Percentiles rank a stretch among this genome's conserved stretches.
phyloP scores from a whole-genome alignment of 2,113 vertebrate species.

The Sinocyclocheilus anophthalmus region DNA sequence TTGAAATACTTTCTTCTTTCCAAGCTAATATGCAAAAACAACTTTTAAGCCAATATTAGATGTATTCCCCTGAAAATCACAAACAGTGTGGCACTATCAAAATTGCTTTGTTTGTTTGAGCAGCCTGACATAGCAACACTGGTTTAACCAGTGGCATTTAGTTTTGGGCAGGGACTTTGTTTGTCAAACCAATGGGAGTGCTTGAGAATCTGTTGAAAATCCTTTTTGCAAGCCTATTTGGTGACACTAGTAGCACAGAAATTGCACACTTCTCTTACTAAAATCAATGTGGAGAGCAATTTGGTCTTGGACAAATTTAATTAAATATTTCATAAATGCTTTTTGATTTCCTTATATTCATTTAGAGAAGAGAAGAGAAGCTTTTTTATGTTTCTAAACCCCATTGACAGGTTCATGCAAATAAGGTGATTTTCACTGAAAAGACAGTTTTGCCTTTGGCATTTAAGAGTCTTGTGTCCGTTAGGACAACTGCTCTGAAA shows the following conservation, averaged over 20 bases:
- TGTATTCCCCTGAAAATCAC: background rate
- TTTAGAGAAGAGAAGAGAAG: background rate
- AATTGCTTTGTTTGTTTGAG: background rate
- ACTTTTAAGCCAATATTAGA: background rate
- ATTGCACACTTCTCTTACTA: background rate
- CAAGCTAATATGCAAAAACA: background rate
- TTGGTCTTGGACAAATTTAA: background rate
- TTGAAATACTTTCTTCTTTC: background rate
- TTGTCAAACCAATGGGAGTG: background rate
- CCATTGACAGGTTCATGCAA: conserved; percentile 70
- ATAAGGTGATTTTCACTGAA: conserved; percentile 62
- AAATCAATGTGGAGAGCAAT: background rate
- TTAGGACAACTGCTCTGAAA: conserved; percentile 52
- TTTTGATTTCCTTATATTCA: no score
- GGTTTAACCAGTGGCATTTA: background rate
- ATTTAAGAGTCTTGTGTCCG: conserved; percentile 56
- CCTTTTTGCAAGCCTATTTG: background rate
- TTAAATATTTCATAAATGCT: background rate
- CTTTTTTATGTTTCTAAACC: conserved; percentile 54
- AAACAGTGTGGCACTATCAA: background rate
- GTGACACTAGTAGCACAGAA: background rate
- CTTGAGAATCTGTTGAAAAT: background rate
- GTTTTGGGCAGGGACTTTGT: background rate
- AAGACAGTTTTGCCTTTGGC: conserved; percentile 69
- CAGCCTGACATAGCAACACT: background rate